Evolutionary conservation across 2,113 vertebrate species (phyloP), one percentile per base, ranked within the genome.

Genomic region (Coregonus clupeaformis): DNA sequence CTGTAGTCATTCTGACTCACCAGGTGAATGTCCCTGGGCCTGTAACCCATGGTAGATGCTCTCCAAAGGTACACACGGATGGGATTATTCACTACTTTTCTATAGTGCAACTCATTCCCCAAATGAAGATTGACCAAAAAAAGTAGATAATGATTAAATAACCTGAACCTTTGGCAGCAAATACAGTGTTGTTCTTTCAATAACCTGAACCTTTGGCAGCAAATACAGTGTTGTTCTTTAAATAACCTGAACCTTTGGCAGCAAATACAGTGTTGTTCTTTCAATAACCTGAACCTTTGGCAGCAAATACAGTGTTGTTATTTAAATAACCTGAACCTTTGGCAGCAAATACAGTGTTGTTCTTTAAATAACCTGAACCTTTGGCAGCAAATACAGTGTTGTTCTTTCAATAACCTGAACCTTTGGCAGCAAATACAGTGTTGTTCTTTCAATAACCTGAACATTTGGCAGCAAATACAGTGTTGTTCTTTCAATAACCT

Each of bases 21-120:
- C 85, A 91, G 91, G 89, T 92, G 90, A 90, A 91, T 74, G 70
- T 52, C 47, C 49, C 49, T 2, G 3, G 85, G 88, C 90, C 90
- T 91, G 89, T 85, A 87, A 93, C 91, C 91, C 75, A 93, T 87
- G 88, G 88, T 91, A 94, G 92, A 94, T 92, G 92, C 90, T 92
- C 78, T 68, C 57, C 18, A 76, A 90, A 93, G 91, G 91, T 93
- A 91, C 91, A 91, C 88, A 92, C 92, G 93, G 92, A 94, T 93
- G 92, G 92, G 87, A 87, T 25, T n/a, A 24, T 86, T 88, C 77
- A 77, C 81, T 74, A 75, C 82, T 75, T 67, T 73, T 80, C 75
- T 84, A 85, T 52, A 62, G 71, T 82, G 72, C 63, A 82, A 87
- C 83, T 91, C 72, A 85, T 85, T 82, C 78, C n/a, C 72, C 69